These are phyloP conservation scores for Thereva nobilitata DNA, from an alignment of 2,888 invertebrate species.

Conservation along the genomic window DNA sequence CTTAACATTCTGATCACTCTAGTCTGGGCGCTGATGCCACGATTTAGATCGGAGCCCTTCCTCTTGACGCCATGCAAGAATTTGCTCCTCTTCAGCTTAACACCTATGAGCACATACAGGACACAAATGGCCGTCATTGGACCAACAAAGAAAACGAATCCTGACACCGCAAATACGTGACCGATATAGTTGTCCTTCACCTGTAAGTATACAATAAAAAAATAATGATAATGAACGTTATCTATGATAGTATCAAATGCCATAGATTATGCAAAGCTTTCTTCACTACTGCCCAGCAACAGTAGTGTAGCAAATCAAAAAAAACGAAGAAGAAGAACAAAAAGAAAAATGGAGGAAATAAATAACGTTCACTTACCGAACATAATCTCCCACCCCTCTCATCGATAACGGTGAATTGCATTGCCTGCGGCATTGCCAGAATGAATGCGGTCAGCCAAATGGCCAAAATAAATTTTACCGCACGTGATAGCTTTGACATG, in stretches of 20 bases:
- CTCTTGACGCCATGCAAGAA: constrained; percentile 65
- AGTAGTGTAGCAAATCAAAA: no score
- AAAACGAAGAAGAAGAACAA: background rate
- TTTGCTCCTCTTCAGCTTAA: constrained; percentile 70
- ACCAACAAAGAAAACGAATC: constrained; percentile 80
- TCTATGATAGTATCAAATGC: constrained; percentile 38
- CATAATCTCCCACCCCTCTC: constrained; percentile 50
- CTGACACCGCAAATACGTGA: constrained; percentile 79
- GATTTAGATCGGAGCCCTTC: constrained; percentile 56
- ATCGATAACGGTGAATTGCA: constrained; percentile 56
- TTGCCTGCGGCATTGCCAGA: constrained; percentile 74
- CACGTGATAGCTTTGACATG: constrained; percentile 84
- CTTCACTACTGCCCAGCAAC: no score
- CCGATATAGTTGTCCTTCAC: constrained; percentile 59
- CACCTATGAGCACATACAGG: constrained; percentile 76
- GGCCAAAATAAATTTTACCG: constrained; percentile 75
- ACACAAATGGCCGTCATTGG: constrained; percentile 87
- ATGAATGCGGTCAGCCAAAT: constrained; percentile 81
- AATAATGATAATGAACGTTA: constrained; percentile 16
- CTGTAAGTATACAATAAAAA: constrained; percentile 44
- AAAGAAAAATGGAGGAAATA: background rate
- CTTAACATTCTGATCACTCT: constrained; percentile 80
- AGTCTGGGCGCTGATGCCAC: constrained; percentile 64
- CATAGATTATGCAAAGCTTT: constrained; percentile 11
- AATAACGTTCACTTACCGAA: constrained; percentile 10